Conservation (phyloP, 2,888 invertebrate species). For the Caenorhabditis sp. region DNA sequence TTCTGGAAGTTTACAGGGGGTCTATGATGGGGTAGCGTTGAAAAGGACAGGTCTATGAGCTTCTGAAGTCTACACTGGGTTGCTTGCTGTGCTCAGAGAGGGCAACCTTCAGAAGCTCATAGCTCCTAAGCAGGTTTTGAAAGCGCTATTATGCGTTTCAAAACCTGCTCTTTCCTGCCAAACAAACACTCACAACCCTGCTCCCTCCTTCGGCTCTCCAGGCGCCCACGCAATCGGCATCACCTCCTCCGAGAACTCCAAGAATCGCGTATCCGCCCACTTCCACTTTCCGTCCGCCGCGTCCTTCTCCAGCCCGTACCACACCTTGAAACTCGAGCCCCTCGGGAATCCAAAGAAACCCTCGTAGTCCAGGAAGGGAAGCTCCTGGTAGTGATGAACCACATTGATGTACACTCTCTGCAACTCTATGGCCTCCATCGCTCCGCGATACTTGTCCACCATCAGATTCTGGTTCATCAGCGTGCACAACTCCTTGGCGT, state of each 20-base stretch:
- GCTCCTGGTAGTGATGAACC: too few relatives aligned
- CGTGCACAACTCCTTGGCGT: slow-evolving; percentile 10
- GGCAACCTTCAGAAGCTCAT: too few relatives aligned
- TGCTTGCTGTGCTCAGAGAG: too few relatives aligned
- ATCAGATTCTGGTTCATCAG: neutral
- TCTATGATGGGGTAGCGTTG: too few relatives aligned
- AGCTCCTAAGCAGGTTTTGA: too few relatives aligned
- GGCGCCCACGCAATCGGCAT: slow-evolving; percentile 8
- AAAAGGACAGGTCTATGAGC: too few relatives aligned
- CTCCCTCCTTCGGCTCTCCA: neutral
- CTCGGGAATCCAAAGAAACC: neutral
- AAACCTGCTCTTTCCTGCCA: neutral
- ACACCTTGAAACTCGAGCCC: too few relatives aligned
- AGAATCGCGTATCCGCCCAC: neutral
- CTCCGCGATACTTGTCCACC: neutral
- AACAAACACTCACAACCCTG: neutral
- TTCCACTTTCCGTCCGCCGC: neutral
- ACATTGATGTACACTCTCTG: too few relatives aligned
- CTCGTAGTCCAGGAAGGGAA: too few relatives aligned
- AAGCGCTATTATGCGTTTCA: too few relatives aligned
- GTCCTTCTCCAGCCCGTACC: slow-evolving; percentile 11
- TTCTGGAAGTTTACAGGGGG: slow-evolving; percentile 3
- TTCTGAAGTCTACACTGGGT: too few relatives aligned
- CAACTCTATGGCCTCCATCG: too few relatives aligned
- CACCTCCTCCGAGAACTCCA: neutral